phyloP scores from a whole-genome alignment of 2,888 invertebrate genomes.

The Tetropium fuscum region DNA sequence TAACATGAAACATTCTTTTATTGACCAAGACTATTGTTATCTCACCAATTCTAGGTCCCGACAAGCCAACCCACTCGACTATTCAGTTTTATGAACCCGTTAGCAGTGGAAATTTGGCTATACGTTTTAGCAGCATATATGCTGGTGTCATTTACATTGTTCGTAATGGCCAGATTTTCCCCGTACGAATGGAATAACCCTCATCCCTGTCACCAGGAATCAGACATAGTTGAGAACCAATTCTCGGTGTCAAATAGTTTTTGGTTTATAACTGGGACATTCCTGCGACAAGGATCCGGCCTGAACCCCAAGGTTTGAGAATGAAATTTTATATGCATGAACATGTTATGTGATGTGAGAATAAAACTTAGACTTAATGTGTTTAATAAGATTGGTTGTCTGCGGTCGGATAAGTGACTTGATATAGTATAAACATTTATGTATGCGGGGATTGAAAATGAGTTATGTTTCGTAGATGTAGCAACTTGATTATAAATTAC shows the following conservation, averaged over 20 bases:
- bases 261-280: conserved; percentile 92
- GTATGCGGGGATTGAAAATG: conserved; percentile 4
- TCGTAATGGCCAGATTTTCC: conserved; percentile 96
- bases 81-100: conserved; percentile 97
- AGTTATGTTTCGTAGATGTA: conserved; percentile 14
- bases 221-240: conserved; percentile 92
- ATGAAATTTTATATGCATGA: conserved; percentile 21
- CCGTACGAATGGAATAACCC: conserved; percentile 96
- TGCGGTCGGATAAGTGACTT: conserved; percentile 14
- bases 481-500: conserved; percentile 23
- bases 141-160: conserved; percentile 92
- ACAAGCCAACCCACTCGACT: conserved; percentile 88
- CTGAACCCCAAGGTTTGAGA: conserved; percentile 82
- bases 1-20: conserved; percentile 13
- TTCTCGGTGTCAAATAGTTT: conserved; percentile 95
- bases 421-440: conserved; percentile 19
- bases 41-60: conserved; percentile 75
- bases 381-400: conserved; percentile 8
- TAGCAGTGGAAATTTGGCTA: conserved; percentile 97
- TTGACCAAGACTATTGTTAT: conserved; percentile 22
- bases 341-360: conserved; percentile 2
- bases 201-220: conserved; percentile 83
- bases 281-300: conserved; percentile 87
- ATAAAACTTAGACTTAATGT: conserved; percentile 7
- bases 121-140: conserved; percentile 95